Percentiles rank a stretch among this genome's conserved stretches.
These are phyloP conservation scores for Xylocopa sonorina DNA, from an alignment of 1,140 invertebrate species.

Conservation along the genomic window DNA sequence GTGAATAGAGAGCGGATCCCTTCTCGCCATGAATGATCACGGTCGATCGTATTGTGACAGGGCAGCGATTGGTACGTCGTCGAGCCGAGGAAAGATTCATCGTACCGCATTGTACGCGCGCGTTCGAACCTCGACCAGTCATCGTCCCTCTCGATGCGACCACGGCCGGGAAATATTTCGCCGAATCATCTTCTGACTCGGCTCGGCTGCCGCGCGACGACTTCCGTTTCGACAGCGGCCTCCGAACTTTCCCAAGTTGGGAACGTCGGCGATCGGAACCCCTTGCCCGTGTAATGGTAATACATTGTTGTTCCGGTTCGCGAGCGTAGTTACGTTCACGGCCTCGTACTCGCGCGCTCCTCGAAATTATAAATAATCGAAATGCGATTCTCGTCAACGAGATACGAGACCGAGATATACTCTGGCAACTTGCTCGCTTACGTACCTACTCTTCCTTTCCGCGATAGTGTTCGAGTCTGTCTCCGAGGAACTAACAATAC, in stretches of 20 bases:
- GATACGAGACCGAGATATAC: conserved; percentile 41
- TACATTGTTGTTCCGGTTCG: too few relatives aligned
- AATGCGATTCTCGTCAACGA: too few relatives aligned
- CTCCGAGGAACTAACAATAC: conserved; percentile 56
- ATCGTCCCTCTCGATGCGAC: conserved; percentile 61
- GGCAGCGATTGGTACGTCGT: conserved; percentile 67
- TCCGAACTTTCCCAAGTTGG: too few relatives aligned
- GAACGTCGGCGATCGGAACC: too few relatives aligned
- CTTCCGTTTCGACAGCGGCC: not conserved
- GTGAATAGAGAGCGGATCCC: conserved; percentile 59
- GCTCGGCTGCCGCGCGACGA: not conserved
- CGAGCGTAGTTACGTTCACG: too few relatives aligned
- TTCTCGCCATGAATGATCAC: conserved; percentile 66
- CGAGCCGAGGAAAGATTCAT: conserved; percentile 61
- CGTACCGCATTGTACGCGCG: conserved; percentile 70
- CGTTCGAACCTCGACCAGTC: conserved; percentile 66
- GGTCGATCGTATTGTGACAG: conserved; percentile 70
- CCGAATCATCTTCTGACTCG: conserved; percentile 62
- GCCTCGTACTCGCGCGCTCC: too few relatives aligned
- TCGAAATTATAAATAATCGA: too few relatives aligned
- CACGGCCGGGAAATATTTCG: conserved; percentile 59
- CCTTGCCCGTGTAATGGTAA: too few relatives aligned
- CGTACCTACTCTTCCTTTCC: conserved; percentile 53
- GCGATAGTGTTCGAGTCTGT: conserved; percentile 56
- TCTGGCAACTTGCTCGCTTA: too few relatives aligned